A percentile compares a stretch with the other conserved stretches of the same genome.
Evolutionary conservation across 2,888 invertebrate species (phyloP).

Genomic region (Koerneria pararmatus): DNA sequence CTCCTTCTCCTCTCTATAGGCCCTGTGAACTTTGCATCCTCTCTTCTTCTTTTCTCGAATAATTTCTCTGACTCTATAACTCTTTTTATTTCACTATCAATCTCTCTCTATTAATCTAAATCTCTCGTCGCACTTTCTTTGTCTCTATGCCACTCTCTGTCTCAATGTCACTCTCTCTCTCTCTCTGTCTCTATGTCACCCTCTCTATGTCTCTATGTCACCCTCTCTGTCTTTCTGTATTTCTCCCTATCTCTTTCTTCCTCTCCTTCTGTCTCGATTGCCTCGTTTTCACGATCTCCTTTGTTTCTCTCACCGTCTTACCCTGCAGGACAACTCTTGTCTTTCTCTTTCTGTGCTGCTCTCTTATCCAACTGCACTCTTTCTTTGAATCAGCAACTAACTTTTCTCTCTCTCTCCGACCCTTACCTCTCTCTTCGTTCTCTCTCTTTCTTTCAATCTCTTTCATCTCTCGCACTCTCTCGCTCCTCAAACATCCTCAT

Average conservation of each 20-base stretch:
- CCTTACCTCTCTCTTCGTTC: background rate
- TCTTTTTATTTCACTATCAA: slow-evolving; percentile 3
- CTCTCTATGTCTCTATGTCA: slow-evolving; percentile 3
- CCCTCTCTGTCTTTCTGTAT: background rate
- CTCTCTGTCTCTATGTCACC: background rate
- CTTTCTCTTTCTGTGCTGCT: slow-evolving; percentile 1
- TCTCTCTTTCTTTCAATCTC: too few relatives aligned
- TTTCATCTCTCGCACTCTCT: too few relatives aligned
- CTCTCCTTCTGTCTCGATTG: background rate
- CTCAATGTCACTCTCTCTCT: background rate
- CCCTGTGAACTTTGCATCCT: background rate
- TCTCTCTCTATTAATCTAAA: background rate
- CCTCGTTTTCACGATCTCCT: background rate
- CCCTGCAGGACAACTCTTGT: background rate
- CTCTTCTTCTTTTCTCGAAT: background rate
- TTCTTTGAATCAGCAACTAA: background rate
- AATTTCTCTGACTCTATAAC: background rate
- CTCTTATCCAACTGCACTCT: too few relatives aligned
- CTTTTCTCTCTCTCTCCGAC: background rate
- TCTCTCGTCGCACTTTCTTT: background rate
- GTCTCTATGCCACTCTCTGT: background rate
- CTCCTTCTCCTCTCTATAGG: background rate
- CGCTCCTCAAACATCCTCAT: too few relatives aligned
- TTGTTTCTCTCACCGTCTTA: background rate
- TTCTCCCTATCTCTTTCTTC: background rate